Conservation (phyloP, 64 coral and sea anemone genomes). For the Catalaphyllia jardinei region DNA sequence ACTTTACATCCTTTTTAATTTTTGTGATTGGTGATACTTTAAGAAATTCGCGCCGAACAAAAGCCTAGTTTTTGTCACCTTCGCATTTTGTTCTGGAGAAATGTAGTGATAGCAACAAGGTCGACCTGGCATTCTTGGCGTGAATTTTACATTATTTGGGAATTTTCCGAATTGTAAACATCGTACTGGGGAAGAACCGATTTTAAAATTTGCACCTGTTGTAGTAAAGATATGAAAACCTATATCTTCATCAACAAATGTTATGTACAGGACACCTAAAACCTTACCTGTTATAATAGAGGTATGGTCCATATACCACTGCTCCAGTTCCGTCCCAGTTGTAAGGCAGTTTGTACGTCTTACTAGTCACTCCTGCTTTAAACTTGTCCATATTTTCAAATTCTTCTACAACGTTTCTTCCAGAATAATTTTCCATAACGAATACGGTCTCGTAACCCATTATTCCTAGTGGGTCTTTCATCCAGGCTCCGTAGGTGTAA, state of each 20-base stretch:
- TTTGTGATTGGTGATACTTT: too few species aligned
- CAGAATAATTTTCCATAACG: not conserved
- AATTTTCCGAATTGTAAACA: too few species aligned
- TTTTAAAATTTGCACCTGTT: too few species aligned
- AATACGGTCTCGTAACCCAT: constrained; percentile 44
- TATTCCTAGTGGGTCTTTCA: constrained; percentile 56
- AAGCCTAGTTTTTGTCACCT: too few species aligned
- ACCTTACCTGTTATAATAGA: constrained; percentile 49
- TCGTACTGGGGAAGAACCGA: too few species aligned
- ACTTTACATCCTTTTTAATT: too few species aligned
- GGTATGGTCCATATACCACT: constrained; percentile 52
- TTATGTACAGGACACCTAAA: not conserved
- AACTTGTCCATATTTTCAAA: constrained; percentile 43
- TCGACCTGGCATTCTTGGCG: too few species aligned
- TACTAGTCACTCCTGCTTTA: constrained; percentile 25
- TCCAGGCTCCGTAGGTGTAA: constrained; percentile 7
- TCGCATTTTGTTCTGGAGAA: too few species aligned
- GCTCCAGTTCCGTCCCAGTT: constrained; percentile 47
- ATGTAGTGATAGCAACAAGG: too few species aligned
- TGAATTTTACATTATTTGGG: too few species aligned
- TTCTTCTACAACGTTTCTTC: not conserved
- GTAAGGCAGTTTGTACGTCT: constrained; percentile 36
- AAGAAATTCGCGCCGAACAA: too few species aligned
- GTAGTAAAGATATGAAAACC: too few species aligned
- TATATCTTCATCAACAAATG: not conserved